Conservation (phyloP, 53 echinoderm and acorn worm species). For the Apostichopus leukothele region DNA sequence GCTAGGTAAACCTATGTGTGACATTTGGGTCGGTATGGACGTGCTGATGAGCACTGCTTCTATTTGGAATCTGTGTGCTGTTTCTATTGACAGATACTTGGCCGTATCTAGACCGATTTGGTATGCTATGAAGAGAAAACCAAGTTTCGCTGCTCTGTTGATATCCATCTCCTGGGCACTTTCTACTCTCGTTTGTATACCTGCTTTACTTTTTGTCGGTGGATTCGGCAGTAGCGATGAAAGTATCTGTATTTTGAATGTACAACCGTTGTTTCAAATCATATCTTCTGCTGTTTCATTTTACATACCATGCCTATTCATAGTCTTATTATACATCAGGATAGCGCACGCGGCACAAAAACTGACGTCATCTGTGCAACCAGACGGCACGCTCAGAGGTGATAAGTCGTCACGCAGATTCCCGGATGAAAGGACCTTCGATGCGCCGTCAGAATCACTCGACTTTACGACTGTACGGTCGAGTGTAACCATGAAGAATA, state of each 20-base stretch:
- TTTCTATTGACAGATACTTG: slow-evolving; percentile 86
- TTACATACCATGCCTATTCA: slow-evolving; percentile 75
- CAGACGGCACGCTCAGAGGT: slow-evolving; percentile 10
- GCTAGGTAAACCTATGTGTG: slow-evolving; percentile 76
- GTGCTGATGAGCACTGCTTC: slow-evolving; percentile 86
- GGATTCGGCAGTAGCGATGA: slow-evolving; percentile 68
- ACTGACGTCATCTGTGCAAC: slow-evolving; percentile 42
- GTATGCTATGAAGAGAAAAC: slow-evolving; percentile 86
- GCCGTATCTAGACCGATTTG: slow-evolving; percentile 86
- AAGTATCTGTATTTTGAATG: slow-evolving; percentile 68
- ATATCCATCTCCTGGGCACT: slow-evolving; percentile 71
- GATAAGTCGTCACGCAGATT: not conserved
- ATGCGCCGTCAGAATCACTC: not conserved
- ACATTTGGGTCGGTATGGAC: slow-evolving; percentile 86
- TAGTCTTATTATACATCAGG: slow-evolving; percentile 71
- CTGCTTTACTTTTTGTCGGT: slow-evolving; percentile 80
- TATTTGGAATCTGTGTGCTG: slow-evolving; percentile 89
- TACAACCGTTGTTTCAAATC: slow-evolving; percentile 73
- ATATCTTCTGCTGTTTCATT: slow-evolving; percentile 75
- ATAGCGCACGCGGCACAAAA: slow-evolving; percentile 65
- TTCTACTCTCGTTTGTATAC: slow-evolving; percentile 80
- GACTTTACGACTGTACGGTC: slow-evolving; percentile 29
- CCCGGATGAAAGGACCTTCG: slow-evolving; percentile 27
- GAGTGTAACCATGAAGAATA: not conserved
- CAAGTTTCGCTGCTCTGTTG: slow-evolving; percentile 67